Percentiles rank a stretch among this genome's conserved stretches.
phyloP scores from a whole-genome alignment of 2,888 invertebrate genomes.

The Lasioglossum leucozonium region DNA sequence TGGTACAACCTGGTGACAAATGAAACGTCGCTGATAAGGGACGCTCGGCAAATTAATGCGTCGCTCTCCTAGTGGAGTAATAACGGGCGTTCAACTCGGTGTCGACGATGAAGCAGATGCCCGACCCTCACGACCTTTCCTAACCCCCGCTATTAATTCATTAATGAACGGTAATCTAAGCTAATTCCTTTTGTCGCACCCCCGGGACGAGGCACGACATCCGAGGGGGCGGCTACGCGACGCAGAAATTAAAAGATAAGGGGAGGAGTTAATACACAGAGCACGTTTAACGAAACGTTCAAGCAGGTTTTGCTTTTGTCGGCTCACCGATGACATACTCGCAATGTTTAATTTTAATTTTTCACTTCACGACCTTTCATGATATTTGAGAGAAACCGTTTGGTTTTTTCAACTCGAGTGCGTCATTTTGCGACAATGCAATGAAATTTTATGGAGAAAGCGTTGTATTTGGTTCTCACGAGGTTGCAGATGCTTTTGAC shows the following conservation, averaged over 20 bases:
- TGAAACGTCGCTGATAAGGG: conserved; percentile 82
- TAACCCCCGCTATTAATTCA: conserved; percentile 48
- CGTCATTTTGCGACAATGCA: no score
- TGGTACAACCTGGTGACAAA: conserved; percentile 80
- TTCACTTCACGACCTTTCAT: neutral
- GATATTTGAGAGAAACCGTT: neutral
- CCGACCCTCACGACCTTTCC: conserved; percentile 8
- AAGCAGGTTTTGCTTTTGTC: neutral
- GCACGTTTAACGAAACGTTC: neutral
- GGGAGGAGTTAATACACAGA: neutral
- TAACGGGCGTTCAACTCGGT: conserved; percentile 56
- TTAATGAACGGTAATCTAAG: conserved; percentile 61
- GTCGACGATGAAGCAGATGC: conserved; percentile 47
- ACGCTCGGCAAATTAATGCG: conserved; percentile 77
- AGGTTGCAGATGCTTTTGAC: neutral
- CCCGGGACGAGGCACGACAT: neutral
- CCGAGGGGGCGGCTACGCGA: neutral
- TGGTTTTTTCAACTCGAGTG: no score
- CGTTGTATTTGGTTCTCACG: neutral
- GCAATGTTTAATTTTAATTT: neutral
- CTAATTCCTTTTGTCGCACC: conserved; percentile 1
- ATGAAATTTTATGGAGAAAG: neutral
- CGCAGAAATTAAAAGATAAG: neutral
- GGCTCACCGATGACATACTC: neutral
- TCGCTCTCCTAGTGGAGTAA: conserved; percentile 65